Evolutionary conservation across 1,140 invertebrate genomes (phyloP), one percentile per base, ranked within the genome.

Genomic region (Calosoma granatense): DNA sequence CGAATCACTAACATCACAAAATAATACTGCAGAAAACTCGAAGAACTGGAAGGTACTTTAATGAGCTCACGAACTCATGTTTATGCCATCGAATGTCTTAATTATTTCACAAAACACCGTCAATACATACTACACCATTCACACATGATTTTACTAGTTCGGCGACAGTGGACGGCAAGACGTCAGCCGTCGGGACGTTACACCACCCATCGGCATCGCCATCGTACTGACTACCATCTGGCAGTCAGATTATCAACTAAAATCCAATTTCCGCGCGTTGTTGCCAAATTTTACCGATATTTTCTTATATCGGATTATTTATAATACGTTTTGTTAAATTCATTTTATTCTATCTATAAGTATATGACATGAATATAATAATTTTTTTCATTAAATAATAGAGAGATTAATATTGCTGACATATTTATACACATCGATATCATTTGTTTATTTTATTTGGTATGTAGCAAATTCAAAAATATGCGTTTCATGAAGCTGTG

Each of bases 111-210:
- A 17, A 9, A 12, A 47, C 41, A 47, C 26, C 6, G 26, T 36
- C 26, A 6, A n/a, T 36, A 36, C 17, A 47, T 12, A 47, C 15
- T 47, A 17, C 15, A 47, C 15, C 9, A 47, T 11, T 6, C 15
- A 47, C 41, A 47, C 41, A 47, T 47, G 41, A 47, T 47, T 47
- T 47, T 47, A 11, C 6, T 47, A 47, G 6, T 47, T 47, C 17
- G 9, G 15, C 41, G 41, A 47, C 4, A 4, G 6, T 47, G 41
- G 41, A 47, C 41, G 41, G 41, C 15, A 47, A 6, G 17, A 47
- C 41, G 41, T 47, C 15, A 47, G 15, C 41, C 41, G 15, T 36
- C 26, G 26, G n/a, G 26, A 47, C 41, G 41, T 11, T 47, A 47
- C 41, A 47, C 41, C 41, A 47, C 41, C 41, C 41, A 12, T 17